These are phyloP conservation scores for Nysson spinosus DNA, from an alignment of 2,888 invertebrate species.

Conservation along the genomic window DNA sequence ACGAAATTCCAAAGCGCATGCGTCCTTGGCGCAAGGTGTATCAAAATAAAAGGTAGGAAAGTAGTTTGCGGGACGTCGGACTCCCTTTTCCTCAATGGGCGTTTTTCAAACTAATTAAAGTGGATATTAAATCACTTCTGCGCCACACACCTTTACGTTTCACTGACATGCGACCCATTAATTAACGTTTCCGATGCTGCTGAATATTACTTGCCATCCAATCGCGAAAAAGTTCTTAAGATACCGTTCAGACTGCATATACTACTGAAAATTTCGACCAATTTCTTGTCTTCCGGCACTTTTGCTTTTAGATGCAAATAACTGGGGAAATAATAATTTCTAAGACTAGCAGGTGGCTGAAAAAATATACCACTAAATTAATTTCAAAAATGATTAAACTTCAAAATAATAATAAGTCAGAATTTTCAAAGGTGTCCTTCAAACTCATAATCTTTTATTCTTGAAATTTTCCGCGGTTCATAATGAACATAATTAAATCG, in stretches of 20 bases:
- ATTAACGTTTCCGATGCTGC: constrained; percentile 67
- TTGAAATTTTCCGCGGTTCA: too few relatives aligned
- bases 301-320: too few relatives aligned
- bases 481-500: too few relatives aligned
- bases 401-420: too few relatives aligned
- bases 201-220: constrained; percentile 52
- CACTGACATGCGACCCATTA: constrained; percentile 65
- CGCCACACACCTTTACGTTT: constrained; percentile 52
- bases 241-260: constrained; percentile 41
- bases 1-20: constrained; percentile 41
- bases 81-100: constrained; percentile 57
- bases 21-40: constrained; percentile 48
- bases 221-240: constrained; percentile 22
- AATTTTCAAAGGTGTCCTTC: too few relatives aligned
- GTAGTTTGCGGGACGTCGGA: constrained; percentile 47
- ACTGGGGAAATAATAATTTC: too few relatives aligned
- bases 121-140: constrained; percentile 70
- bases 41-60: constrained; percentile 54
- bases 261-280: constrained; percentile 11
- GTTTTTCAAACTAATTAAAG: constrained; percentile 71
- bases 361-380: too few relatives aligned
- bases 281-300: too few relatives aligned
- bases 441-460: too few relatives aligned
- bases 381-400: too few relatives aligned
- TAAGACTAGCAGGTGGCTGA: too few relatives aligned